A percentile compares a stretch with the other conserved stretches of the same genome.
phyloP scores from a whole-genome alignment of 2,797 vertebrate genomes.

The Erethizon dorsatum region DNA sequence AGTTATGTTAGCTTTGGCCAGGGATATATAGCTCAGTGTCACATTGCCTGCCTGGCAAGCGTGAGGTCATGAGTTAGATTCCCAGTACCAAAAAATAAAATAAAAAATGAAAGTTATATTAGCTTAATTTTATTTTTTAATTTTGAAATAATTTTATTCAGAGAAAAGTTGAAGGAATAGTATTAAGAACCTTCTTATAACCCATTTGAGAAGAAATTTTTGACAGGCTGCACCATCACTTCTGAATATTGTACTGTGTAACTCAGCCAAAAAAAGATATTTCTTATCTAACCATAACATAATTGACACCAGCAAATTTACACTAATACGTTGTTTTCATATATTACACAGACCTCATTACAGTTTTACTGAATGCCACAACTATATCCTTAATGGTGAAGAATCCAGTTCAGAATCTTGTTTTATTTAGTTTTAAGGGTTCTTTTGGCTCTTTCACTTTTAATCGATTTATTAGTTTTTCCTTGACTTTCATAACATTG shows the following conservation, averaged over 20 bases:
- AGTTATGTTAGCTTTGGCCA: background rate
- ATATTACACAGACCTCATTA: background rate
- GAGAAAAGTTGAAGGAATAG: background rate
- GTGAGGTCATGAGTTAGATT: too few species aligned
- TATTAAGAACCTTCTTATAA: background rate
- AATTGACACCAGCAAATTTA: background rate
- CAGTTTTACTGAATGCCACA: background rate
- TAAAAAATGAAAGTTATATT: background rate
- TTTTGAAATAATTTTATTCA: constrained; percentile 47
- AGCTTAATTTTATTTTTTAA: background rate
- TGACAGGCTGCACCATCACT: background rate
- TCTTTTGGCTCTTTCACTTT: background rate
- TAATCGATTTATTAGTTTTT: background rate
- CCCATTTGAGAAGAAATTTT: background rate
- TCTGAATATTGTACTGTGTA: background rate
- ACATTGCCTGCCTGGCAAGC: too few species aligned
- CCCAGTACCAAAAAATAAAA: too few species aligned
- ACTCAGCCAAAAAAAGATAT: background rate
- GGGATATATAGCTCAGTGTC: too few species aligned
- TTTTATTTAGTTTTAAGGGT: background rate
- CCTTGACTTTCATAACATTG: background rate
- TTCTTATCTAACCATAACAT: background rate
- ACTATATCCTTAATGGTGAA: background rate
- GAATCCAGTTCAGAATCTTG: background rate
- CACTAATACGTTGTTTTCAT: background rate